Percentiles rank a stretch among this genome's conserved stretches.
Conservation (phyloP, 2,113 vertebrate species). For the Rhinogobius similis region DNA sequence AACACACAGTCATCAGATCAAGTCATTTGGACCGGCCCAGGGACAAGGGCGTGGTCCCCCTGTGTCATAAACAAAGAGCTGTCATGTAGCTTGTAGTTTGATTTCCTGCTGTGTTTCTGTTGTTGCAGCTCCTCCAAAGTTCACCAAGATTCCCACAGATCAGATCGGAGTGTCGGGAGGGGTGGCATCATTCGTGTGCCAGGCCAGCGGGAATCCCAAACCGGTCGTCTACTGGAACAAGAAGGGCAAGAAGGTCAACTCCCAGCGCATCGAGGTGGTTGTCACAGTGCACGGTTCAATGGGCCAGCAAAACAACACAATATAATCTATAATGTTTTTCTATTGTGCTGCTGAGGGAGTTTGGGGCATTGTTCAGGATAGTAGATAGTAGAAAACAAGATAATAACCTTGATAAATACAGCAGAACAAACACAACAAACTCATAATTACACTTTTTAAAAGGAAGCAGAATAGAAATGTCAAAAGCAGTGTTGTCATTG, state of each 20-base stretch:
- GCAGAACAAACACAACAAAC: background rate
- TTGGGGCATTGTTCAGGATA: background rate
- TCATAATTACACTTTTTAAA: background rate
- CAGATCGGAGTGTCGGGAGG: slow-evolving; percentile 97
- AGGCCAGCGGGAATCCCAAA: slow-evolving; percentile 91
- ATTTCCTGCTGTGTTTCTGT: slow-evolving; percentile 9
- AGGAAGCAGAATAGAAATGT: background rate
- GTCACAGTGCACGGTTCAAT: slow-evolving; percentile 69
- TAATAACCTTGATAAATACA: background rate
- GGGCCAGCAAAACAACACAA: slow-evolving; percentile 7
- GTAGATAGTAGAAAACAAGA: background rate
- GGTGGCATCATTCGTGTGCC: slow-evolving; percentile 97
- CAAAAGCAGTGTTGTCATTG: background rate
- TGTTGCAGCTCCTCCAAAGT: slow-evolving; percentile 80
- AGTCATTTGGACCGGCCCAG: slow-evolving; percentile 47
- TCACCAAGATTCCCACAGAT: slow-evolving; percentile 92
- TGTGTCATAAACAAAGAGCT: slow-evolving; percentile 1
- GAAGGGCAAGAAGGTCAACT: slow-evolving; percentile 99
- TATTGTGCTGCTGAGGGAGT: background rate
- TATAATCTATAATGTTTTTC: background rate
- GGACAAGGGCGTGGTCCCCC: slow-evolving; percentile 43
- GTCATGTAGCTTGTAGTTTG: slow-evolving; percentile 19
- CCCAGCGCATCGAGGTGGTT: slow-evolving; percentile 96
- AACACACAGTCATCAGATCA: slow-evolving; percentile 49
- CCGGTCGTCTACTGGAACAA: slow-evolving; percentile 97